A percentile compares a stretch with the other conserved stretches of the same genome.
phyloP scores from a whole-genome alignment of 1,140 invertebrate species.

The Papilio xuthus region DNA sequence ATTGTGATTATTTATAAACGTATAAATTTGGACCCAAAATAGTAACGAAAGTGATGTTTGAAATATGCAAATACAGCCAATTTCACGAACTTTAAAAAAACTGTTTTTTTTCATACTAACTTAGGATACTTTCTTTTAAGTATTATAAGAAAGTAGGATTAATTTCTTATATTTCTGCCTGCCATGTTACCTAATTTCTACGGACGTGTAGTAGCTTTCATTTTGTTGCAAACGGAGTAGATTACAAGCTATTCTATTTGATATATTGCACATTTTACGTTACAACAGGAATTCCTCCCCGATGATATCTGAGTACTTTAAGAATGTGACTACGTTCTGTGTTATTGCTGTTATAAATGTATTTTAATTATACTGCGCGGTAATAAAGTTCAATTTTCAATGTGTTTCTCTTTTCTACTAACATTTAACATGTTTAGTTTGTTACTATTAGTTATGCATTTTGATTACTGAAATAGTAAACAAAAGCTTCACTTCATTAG shows the following conservation, averaged over 20 bases:
- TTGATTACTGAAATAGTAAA: too few relatives aligned
- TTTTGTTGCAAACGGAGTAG: conserved; percentile 51
- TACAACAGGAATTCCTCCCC: conserved; percentile 43
- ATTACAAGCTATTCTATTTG: conserved; percentile 50
- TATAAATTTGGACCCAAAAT: too few relatives aligned
- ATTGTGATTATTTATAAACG: too few relatives aligned
- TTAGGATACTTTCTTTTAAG: conserved; percentile 6
- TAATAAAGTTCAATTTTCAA: not conserved
- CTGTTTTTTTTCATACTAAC: too few relatives aligned
- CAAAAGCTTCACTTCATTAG: too few relatives aligned
- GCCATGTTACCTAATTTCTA: conserved; percentile 50
- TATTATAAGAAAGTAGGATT: conserved; percentile 40
- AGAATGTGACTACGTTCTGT: conserved; percentile 42
- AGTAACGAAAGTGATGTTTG: too few relatives aligned
- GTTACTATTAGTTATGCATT: not conserved
- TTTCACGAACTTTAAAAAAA: too few relatives aligned
- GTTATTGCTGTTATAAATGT: conserved; percentile 16
- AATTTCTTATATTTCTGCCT: conserved; percentile 49
- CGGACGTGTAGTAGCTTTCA: conserved; percentile 53
- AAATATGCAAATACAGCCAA: too few relatives aligned
- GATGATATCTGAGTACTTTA: conserved; percentile 51
- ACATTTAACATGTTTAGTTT: not conserved
- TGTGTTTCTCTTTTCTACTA: not conserved
- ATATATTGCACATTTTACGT: conserved; percentile 57
- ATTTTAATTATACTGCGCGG: not conserved